Base-by-base conservation (phyloP, 37 sponge, comb jelly and placozoan genomes). In the Halichondria panicea region DNA sequence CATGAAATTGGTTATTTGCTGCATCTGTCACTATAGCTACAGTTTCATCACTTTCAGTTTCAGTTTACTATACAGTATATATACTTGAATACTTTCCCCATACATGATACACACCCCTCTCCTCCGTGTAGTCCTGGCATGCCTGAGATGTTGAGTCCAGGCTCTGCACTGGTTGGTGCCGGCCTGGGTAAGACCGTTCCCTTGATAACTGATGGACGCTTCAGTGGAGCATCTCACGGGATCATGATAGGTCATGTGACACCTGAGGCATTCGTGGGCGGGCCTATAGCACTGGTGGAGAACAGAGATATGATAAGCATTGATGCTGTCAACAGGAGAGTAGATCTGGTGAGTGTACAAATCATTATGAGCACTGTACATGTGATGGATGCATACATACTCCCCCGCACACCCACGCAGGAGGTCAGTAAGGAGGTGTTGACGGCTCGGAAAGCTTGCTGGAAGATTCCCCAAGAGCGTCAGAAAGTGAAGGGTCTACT, bases 101-200 rank as follows among this genome's bases (percentile, higher is more conserved):
- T n/a, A n/a, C n/a, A n/a, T n/a, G n/a, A n/a, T n/a, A n/a, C n/a
- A n/a, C n/a, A n/a, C n/a, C n/a, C n/a, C n/a, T n/a, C n/a, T n/a
- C n/a, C n/a, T n/a, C n/a, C n/a, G n/a, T 22, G 3, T 35, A 84
- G 90, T 56, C 90, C 90, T 36, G 90, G 90, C 1, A 89, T 89
- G 90, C 90, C 90, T 8, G 90, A 89, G 64, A 89, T 89, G 90
- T 60, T 89, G 59, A 84, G 85, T 38, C 90, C 90, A 8, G 63
- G 90, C 66, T 80, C 85, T 9, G 90, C 90, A n/a, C 71, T 89
- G 41, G 85, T 89, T 6, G 90, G 90, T 18, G 76, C 85, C 1
- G 90, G 90, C 8, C 58, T 89, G 9, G 90, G 90, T 1, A 79
- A 84, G 68, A n/a, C 65, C 7, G 81, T 79, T 19, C 80, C 85